These are phyloP conservation scores for Camarhynchus parvulus DNA, from an alignment of 2,113 vertebrate genomes.

Conservation along the genomic window DNA sequence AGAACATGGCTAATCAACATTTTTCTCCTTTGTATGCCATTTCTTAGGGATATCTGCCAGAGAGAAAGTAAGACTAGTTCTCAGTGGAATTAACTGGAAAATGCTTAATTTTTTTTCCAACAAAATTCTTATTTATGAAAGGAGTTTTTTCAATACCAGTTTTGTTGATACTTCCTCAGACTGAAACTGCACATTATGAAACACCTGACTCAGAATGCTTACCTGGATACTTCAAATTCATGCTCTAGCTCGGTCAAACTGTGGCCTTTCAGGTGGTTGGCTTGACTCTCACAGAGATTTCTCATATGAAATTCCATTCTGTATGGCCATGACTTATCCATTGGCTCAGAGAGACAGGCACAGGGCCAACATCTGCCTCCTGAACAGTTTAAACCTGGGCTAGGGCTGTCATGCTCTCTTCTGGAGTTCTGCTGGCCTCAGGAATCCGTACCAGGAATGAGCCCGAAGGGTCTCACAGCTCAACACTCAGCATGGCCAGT, in stretches of 20 bases:
- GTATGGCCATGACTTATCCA: background rate
- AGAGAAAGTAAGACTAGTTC: background rate
- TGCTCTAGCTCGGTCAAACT: background rate
- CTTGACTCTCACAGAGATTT: background rate
- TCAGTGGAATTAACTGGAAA: background rate
- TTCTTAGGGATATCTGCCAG: background rate
- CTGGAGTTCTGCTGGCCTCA: background rate
- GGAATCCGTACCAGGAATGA: background rate
- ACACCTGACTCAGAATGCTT: background rate
- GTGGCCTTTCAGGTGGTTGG: background rate
- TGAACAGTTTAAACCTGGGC: background rate
- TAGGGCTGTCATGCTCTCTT: background rate
- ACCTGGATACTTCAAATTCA: background rate
- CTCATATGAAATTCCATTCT: background rate
- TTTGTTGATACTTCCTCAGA: background rate
- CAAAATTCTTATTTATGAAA: background rate
- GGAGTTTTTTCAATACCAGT: background rate
- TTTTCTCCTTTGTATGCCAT: background rate
- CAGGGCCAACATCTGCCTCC: background rate
- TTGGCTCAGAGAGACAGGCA: background rate
- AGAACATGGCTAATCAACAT: background rate
- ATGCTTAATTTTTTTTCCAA: background rate
- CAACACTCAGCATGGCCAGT: background rate
- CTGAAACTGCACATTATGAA: background rate
- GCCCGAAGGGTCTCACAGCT: background rate